A percentile compares a stretch with the other conserved stretches of the same genome.
Evolutionary conservation across 2,113 vertebrate species (phyloP).

Genomic region (Xiphophorus hellerii): DNA sequence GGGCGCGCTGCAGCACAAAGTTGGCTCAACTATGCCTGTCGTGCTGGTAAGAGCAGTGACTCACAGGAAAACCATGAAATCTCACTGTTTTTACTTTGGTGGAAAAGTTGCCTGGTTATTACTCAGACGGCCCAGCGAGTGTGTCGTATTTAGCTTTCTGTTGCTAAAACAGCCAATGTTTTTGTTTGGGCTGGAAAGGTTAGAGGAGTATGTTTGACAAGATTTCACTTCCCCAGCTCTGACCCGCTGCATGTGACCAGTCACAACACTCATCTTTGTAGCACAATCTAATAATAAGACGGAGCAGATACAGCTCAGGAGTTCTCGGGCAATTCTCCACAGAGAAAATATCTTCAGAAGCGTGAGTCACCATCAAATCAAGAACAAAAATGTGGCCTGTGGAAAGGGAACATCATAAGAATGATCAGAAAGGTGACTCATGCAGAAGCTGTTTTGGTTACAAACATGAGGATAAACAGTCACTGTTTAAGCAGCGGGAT

Average conservation of each 20-base stretch:
- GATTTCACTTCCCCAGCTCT: slow-evolving; percentile 43
- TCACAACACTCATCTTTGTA: slow-evolving; percentile 12
- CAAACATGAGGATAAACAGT: slow-evolving; percentile 21
- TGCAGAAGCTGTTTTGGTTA: slow-evolving; percentile 9
- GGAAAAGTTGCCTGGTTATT: slow-evolving; percentile 6
- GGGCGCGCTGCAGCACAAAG: slow-evolving; percentile 83
- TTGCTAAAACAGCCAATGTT: neutral
- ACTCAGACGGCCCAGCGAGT: neutral
- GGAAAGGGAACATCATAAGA: slow-evolving; percentile 31
- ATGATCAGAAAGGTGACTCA: slow-evolving; percentile 49
- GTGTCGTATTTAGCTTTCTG: neutral
- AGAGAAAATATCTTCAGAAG: neutral
- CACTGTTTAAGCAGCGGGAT: neutral
- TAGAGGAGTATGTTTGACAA: neutral
- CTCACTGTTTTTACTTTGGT: neutral
- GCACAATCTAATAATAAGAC: neutral
- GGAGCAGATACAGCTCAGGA: neutral
- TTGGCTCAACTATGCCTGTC: slow-evolving; percentile 88
- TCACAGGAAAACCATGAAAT: slow-evolving; percentile 7
- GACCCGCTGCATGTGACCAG: slow-evolving; percentile 26
- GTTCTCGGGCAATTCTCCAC: neutral
- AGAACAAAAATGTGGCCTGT: neutral
- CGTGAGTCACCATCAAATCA: slow-evolving; percentile 1
- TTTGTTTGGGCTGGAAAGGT: neutral
- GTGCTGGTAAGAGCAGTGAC: slow-evolving; percentile 81